Evolutionary conservation across 2,797 vertebrate genomes (phyloP), one percentile per base, ranked within the genome.

Genomic region (Parauchenoglanis punctatus): DNA sequence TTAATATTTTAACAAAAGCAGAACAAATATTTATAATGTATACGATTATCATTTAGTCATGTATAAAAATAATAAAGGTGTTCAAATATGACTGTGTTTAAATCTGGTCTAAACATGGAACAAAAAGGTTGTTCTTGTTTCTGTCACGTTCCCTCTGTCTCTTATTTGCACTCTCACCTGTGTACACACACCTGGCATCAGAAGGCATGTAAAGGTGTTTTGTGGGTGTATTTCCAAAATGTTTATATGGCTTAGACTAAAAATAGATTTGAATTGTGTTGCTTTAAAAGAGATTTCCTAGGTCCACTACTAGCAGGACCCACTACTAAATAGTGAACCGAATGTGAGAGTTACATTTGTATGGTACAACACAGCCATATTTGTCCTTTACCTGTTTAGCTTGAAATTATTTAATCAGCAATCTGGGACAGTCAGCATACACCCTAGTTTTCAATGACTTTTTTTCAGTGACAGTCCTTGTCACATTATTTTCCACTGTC

Each of bases 121-220:
- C 28, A 81, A 67, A 83, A 83, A 13, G n/a, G 13, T 52, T 17
- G 46, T 31, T 31, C 61, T 28, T 17, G 56, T 59, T 40, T 56
- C n/a, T 67, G n/a, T 52, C 44, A 68, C 13, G 44, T 67, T 83
- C 28, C 13, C n/a, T 5, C n/a, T 28, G 25, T 28, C 40, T n/a
- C 40, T 46, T 81, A 63, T 77, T 46, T 75, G 72, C 72, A 40
- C 76, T 59, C n/a, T 83, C 81, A 67, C 81, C 46, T 83, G 81
- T 83, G 81, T 83, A 83, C 81, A 83, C 81, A 83, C 81, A 83
- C 81, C 81, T 83, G 80, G 59, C 13, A 28, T 44, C 56, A 58
- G 77, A 17, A 59, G 31, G n/a, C 77, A 80, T n/a, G 35, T 61
- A 25, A 81, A 81, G 78, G 59, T 46, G 81, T 68, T 83, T 83